phyloP scores from a whole-genome alignment of 2,888 invertebrate genomes.

The Tenthredo distinguenda region DNA sequence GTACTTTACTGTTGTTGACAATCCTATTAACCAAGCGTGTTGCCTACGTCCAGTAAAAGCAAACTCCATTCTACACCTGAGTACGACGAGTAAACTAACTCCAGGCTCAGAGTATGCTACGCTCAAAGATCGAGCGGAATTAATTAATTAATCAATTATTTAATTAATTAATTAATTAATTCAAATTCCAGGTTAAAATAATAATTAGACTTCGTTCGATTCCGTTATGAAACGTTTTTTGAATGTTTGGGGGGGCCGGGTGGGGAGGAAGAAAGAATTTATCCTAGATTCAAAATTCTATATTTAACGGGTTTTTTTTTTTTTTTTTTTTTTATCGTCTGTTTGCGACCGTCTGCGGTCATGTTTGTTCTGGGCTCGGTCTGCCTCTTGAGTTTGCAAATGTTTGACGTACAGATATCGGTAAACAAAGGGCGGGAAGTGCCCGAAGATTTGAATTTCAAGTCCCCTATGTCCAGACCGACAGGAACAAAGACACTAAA shows the following conservation, averaged over 20 bases:
- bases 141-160: background rate
- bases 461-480: background rate
- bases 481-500: constrained; percentile 3
- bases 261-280: background rate
- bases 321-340: background rate
- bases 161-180: background rate
- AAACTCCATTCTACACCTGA: constrained; percentile 24
- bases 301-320: background rate
- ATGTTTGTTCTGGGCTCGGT: constrained; percentile 16
- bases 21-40: constrained; percentile 30
- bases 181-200: background rate
- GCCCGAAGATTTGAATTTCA: constrained; percentile 5
- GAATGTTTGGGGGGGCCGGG: background rate
- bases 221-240: background rate
- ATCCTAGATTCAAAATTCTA: constrained; percentile 1
- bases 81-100: constrained; percentile 25
- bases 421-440: constrained; percentile 14
- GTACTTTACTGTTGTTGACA: constrained; percentile 38
- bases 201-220: background rate
- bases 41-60: constrained; percentile 14
- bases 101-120: background rate
- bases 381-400: constrained; percentile 25
- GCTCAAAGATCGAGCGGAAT: background rate
- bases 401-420: constrained; percentile 42
- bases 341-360: constrained; percentile 32